Evolutionary conservation across 2,888 invertebrate species (phyloP).

Genomic region (Myopa testacea): DNA sequence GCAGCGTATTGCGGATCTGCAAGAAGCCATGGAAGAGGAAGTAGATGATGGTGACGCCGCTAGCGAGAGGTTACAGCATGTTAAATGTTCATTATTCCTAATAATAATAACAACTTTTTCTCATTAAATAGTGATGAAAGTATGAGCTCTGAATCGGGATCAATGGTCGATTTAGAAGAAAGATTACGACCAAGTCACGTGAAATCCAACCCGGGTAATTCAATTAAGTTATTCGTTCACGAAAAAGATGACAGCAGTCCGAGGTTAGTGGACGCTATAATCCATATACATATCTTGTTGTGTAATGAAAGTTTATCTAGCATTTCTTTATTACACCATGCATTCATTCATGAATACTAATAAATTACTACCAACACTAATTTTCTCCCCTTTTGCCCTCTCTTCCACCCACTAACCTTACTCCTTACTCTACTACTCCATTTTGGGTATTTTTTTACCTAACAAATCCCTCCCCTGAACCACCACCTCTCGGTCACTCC

Average conservation of each 20-base stretch:
- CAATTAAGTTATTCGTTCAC: constrained; percentile 63
- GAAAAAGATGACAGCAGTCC: constrained; percentile 68
- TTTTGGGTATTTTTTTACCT: constrained; percentile 25
- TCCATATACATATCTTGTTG: constrained; percentile 40
- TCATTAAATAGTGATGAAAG: constrained; percentile 56
- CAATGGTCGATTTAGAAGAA: constrained; percentile 66
- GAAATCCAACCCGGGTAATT: constrained; percentile 50
- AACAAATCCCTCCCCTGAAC: not conserved
- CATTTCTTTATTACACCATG: too few relatives aligned
- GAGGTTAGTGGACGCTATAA: constrained; percentile 58
- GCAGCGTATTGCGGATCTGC: constrained; percentile 89
- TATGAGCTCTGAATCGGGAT: constrained; percentile 59
- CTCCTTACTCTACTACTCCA: too few relatives aligned
- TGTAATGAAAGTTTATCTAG: constrained; percentile 24
- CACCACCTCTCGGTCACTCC: constrained; percentile 39
- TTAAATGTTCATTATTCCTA: constrained; percentile 9
- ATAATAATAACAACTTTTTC: not conserved
- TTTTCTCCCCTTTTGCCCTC: not conserved
- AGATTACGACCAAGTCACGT: constrained; percentile 64
- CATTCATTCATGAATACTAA: constrained; percentile 12
- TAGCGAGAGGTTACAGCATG: constrained; percentile 61
- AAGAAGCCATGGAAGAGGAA: constrained; percentile 91
- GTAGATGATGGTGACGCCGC: constrained; percentile 73
- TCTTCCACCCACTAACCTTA: constrained; percentile 12
- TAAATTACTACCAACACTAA: constrained; percentile 21